Percentiles rank a stretch among this genome's conserved stretches.
These are phyloP conservation scores for Hypomecis atomaria DNA, from an alignment of 2,888 invertebrate genomes.

Conservation along the genomic window DNA sequence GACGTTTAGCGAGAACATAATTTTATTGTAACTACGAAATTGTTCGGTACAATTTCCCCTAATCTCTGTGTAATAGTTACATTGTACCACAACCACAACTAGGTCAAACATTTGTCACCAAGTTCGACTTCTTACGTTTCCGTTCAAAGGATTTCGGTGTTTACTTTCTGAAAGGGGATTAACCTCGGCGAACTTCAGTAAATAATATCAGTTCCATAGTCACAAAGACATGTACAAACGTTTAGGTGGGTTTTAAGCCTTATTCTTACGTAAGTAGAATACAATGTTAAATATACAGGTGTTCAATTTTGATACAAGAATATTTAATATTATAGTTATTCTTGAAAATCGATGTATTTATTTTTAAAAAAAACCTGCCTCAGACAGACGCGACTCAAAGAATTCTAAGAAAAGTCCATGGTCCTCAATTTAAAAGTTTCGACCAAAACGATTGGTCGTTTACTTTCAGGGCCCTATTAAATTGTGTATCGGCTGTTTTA, in stretches of 20 bases:
- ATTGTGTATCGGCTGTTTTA: too few relatives aligned
- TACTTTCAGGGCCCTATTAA: too few relatives aligned
- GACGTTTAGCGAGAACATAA: not conserved
- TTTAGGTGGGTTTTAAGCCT: constrained; percentile 16
- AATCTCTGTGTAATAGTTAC: constrained; percentile 27
- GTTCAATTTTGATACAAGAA: not conserved
- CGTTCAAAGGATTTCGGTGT: constrained; percentile 41
- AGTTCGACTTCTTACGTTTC: constrained; percentile 43
- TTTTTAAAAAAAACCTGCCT: too few relatives aligned
- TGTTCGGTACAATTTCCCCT: not conserved
- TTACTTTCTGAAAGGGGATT: constrained; percentile 43
- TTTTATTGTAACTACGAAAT: not conserved
- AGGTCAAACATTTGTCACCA: constrained; percentile 44
- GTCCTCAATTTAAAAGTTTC: too few relatives aligned
- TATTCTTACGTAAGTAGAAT: constrained; percentile 11
- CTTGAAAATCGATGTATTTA: too few relatives aligned
- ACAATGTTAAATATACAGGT: constrained; percentile 4
- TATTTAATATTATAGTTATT: too few relatives aligned
- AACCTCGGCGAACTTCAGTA: constrained; percentile 42
- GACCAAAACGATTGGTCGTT: too few relatives aligned
- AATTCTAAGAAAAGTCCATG: too few relatives aligned
- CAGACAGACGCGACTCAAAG: too few relatives aligned
- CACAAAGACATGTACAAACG: constrained; percentile 29
- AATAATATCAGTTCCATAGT: constrained; percentile 42
- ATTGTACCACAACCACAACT: constrained; percentile 33